These are phyloP conservation scores for Crocallis elinguaria DNA, from an alignment of 2,888 invertebrate species.

Conservation along the genomic window DNA sequence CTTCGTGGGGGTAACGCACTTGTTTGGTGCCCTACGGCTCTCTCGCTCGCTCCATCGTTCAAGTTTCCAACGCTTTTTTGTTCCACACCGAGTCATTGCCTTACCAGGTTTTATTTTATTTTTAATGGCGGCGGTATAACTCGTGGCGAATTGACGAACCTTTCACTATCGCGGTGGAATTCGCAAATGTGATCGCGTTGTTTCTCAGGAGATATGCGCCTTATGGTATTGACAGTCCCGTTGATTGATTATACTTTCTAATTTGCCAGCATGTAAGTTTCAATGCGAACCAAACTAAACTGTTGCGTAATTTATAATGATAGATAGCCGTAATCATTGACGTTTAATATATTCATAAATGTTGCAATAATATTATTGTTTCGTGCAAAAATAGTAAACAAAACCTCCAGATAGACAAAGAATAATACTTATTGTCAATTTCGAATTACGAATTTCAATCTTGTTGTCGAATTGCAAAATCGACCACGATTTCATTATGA, in stretches of 20 bases:
- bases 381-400: neutral
- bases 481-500: neutral
- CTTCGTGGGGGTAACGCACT: constrained; percentile 83
- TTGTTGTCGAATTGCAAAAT: neutral
- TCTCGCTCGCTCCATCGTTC: constrained; percentile 65
- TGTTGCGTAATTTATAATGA: constrained; percentile 2
- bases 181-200: constrained; percentile 30
- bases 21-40: constrained; percentile 66
- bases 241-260: constrained; percentile 28
- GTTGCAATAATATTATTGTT: neutral
- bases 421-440: neutral
- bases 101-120: constrained; percentile 69
- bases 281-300: neutral
- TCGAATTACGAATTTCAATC: no score
- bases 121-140: constrained; percentile 65
- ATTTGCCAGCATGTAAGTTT: constrained; percentile 9
- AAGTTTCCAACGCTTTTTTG: constrained; percentile 52
- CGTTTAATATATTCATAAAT: constrained; percentile 1
- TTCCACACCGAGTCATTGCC: constrained; percentile 75
- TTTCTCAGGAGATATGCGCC: constrained; percentile 19
- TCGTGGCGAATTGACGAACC: constrained; percentile 65
- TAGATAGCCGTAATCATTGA: neutral
- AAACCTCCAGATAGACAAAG: neutral
- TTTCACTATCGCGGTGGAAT: constrained; percentile 61
- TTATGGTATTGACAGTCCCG: constrained; percentile 16